Percentiles rank a stretch among this genome's conserved stretches.
phyloP scores from a whole-genome alignment of 2,888 invertebrate genomes.

The Hecatera dysodea region DNA sequence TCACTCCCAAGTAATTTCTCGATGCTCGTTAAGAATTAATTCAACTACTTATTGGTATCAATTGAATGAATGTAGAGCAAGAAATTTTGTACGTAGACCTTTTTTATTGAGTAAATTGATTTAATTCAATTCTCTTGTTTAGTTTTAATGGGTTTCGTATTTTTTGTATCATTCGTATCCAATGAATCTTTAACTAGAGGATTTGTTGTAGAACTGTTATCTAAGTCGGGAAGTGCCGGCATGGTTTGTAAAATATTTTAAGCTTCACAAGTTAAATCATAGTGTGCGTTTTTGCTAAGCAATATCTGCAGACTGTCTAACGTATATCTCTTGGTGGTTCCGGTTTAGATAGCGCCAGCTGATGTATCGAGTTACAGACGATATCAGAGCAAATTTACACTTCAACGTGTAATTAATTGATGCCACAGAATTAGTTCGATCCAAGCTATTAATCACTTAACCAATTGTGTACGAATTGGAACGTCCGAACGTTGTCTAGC shows the following conservation, averaged over 20 bases:
- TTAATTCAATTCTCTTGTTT: slow-evolving; percentile 59
- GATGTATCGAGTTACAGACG: slow-evolving; percentile 23
- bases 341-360: slow-evolving; percentile 41
- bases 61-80: slow-evolving; percentile 74
- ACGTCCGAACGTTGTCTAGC: slow-evolving; percentile 39
- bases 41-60: slow-evolving; percentile 76
- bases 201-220: slow-evolving; percentile 7
- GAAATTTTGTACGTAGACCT: slow-evolving; percentile 59
- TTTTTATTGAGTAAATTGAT: slow-evolving; percentile 60
- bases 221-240: slow-evolving; percentile 32
- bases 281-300: slow-evolving; percentile 2
- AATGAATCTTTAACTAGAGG: slow-evolving; percentile 20
- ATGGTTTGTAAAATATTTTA: slow-evolving; percentile 1
- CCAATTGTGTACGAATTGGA: slow-evolving; percentile 55
- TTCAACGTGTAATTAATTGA: slow-evolving; percentile 51
- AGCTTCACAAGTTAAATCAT: neutral
- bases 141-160: slow-evolving; percentile 48
- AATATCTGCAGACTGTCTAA: neutral
- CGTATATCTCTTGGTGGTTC: slow-evolving; percentile 29
- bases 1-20: slow-evolving; percentile 70
- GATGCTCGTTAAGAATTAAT: slow-evolving; percentile 77
- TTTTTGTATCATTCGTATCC: slow-evolving; percentile 17
- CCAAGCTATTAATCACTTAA: slow-evolving; percentile 48
- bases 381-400: slow-evolving; percentile 45
- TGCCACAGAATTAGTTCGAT: slow-evolving; percentile 33